Conservation (phyloP, 92 coral and sea anemone species). For the Heteractis magnifica region DNA sequence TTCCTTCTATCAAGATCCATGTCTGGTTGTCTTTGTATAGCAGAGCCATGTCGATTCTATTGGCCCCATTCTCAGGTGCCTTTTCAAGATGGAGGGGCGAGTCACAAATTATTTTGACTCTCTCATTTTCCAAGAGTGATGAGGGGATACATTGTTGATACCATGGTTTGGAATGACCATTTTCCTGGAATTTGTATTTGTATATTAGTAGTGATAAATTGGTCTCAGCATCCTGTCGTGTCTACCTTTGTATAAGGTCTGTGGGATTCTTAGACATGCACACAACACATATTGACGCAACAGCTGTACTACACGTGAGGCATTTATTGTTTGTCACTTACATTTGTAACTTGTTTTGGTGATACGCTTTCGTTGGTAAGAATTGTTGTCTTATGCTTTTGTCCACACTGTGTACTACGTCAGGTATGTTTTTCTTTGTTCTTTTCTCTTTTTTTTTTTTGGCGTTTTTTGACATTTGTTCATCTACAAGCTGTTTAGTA, state of each 20-base stretch:
- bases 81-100: conserved; percentile 12
- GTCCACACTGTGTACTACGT: not conserved
- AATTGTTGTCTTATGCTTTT: not conserved
- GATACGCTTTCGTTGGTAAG: not conserved
- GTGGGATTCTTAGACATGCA: not conserved
- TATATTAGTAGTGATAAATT: too few relatives aligned
- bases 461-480: not conserved
- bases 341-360: not conserved
- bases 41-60: conserved; percentile 6
- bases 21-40: conserved; percentile 10
- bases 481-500: not conserved
- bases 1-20: too few relatives aligned
- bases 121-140: conserved; percentile 4
- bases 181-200: too few relatives aligned
- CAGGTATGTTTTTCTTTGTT: not conserved
- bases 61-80: conserved; percentile 25
- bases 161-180: too few relatives aligned
- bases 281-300: not conserved
- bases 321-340: not conserved
- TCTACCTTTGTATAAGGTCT: too few relatives aligned
- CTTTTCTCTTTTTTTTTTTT: not conserved
- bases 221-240: too few relatives aligned
- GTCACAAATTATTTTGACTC: conserved; percentile 20
- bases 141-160: not conserved
- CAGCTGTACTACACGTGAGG: not conserved